Evolutionary conservation across 2,888 invertebrate species (phyloP).

Genomic region (Ephialtes manifestator): DNA sequence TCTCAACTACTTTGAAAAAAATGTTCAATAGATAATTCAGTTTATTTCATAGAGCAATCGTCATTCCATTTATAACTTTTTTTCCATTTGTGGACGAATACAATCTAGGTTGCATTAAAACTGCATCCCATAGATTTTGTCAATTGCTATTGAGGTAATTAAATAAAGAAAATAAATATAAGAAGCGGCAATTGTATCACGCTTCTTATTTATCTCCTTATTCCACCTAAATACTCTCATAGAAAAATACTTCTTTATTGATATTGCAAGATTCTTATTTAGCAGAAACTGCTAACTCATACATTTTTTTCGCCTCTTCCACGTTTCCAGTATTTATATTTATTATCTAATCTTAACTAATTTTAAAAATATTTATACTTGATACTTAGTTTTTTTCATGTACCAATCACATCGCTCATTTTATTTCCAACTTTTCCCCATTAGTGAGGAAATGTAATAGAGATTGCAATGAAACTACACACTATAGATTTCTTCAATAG

Average conservation of each 20-base stretch:
- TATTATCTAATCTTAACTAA: not conserved
- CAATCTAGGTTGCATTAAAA: not conserved
- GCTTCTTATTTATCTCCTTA: no score
- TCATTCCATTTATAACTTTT: not conserved
- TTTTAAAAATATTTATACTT: not conserved
- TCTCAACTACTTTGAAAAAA: not conserved
- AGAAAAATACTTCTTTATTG: not conserved
- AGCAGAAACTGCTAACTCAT: not conserved
- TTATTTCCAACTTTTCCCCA: not conserved
- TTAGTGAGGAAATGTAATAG: not conserved
- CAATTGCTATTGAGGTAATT: constrained; percentile 46
- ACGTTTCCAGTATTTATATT: not conserved
- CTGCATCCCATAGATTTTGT: not conserved
- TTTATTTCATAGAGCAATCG: not conserved
- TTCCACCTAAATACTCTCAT: not conserved
- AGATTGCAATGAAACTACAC: not conserved
- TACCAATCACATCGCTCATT: not conserved
- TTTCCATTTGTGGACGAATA: not conserved
- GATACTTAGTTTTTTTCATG: not conserved
- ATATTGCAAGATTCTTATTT: not conserved
- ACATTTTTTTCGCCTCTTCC: not conserved
- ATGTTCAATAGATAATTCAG: not conserved
- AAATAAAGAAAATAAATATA: no score
- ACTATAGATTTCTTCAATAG: constrained; percentile 17
- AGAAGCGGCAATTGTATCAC: no score